phyloP scores from a whole-genome alignment of 1,140 invertebrate genomes.

The Pseudomyrmex pallidus region DNA sequence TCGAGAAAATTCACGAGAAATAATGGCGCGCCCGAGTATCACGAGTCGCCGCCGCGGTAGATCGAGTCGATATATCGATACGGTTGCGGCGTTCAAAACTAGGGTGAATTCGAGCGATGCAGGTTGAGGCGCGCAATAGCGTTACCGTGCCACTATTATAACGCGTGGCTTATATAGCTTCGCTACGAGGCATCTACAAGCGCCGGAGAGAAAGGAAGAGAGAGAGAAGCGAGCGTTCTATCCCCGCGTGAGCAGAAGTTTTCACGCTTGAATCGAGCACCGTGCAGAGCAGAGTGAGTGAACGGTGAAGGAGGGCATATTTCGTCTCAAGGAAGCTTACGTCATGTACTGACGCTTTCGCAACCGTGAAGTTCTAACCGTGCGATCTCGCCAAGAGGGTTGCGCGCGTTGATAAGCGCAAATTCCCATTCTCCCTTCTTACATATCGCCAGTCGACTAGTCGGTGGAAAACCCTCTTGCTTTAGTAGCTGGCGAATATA shows the following conservation, averaged over 20 bases:
- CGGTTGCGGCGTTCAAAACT: constrained; percentile 50
- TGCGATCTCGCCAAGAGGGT: constrained; percentile 38
- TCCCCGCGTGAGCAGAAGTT: constrained; percentile 64
- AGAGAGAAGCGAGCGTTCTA: constrained; percentile 36
- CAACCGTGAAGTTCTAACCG: constrained; percentile 31
- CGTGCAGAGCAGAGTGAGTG: constrained; percentile 11
- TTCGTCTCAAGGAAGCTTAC: constrained; percentile 63
- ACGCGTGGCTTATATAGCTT: constrained; percentile 61
- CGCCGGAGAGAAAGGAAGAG: background rate
- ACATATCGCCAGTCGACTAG: background rate
- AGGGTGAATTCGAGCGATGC: constrained; percentile 17
- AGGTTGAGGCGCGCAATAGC: constrained; percentile 48
- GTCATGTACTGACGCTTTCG: constrained; percentile 27
- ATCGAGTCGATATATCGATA: constrained; percentile 39
- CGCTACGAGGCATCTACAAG: constrained; percentile 53
- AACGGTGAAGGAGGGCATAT: constrained; percentile 27
- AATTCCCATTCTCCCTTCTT: constrained; percentile 15
- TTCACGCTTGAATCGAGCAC: constrained; percentile 60
- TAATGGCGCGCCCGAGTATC: constrained; percentile 27
- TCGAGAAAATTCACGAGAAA: constrained; percentile 41
- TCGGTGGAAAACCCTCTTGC: background rate
- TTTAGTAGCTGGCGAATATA: background rate
- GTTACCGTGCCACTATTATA: constrained; percentile 53
- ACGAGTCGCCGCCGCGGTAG: constrained; percentile 8
- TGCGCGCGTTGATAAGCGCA: constrained; percentile 41